phyloP scores from a whole-genome alignment of 2,113 vertebrate species.

The Colinus virginianus region DNA sequence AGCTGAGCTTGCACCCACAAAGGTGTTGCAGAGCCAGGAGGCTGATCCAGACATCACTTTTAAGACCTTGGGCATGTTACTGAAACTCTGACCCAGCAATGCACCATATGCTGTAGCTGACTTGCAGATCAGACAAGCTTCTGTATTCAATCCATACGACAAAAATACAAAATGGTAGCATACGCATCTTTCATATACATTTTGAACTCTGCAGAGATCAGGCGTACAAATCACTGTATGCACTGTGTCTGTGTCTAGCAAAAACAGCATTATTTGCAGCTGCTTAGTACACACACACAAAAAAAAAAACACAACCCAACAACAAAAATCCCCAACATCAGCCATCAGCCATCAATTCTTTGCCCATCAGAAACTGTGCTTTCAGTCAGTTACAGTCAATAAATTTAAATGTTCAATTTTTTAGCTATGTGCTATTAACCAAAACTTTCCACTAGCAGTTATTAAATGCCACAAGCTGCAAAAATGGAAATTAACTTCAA shows the following conservation, averaged over 20 bases:
- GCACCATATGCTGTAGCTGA: not conserved
- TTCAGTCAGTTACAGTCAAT: not conserved
- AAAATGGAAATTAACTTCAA: not conserved
- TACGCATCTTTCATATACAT: not conserved
- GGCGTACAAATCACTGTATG: not conserved
- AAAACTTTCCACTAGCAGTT: not conserved
- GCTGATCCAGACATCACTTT: not conserved
- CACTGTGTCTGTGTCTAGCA: not conserved
- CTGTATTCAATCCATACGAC: not conserved
- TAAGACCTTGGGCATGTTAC: not conserved
- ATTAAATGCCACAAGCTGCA: not conserved
- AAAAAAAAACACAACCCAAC: not conserved
- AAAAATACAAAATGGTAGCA: not conserved
- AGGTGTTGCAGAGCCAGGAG: not conserved
- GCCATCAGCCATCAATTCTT: not conserved
- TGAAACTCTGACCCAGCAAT: not conserved
- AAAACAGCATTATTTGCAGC: not conserved
- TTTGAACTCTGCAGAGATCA: not conserved
- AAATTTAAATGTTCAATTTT: not conserved
- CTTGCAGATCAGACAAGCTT: not conserved
- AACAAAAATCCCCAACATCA: not conserved
- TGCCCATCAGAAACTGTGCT: accelerated
- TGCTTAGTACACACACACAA: not conserved
- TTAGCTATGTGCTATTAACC: not conserved
- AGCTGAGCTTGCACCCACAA: not conserved